A percentile compares a stretch with the other conserved stretches of the same genome.
phyloP scores from a whole-genome alignment of 2,797 vertebrate genomes.

The Chromobotia macracanthus region DNA sequence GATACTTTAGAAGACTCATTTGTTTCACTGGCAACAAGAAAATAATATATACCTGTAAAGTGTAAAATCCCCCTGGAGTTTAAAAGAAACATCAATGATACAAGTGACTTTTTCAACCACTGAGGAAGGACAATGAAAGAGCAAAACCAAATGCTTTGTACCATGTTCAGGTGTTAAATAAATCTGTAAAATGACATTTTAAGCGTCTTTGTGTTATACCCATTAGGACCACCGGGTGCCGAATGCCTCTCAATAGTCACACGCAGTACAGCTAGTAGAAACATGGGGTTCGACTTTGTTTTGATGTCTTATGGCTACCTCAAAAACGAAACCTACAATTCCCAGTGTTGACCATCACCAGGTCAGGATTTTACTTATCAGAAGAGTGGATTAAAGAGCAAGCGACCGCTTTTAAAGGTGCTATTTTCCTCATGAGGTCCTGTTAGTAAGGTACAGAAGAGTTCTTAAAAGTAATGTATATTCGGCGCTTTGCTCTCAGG shows the following conservation, averaged over 20 bases:
- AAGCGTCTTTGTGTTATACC: conserved; percentile 82
- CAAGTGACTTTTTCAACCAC: conserved; percentile 77
- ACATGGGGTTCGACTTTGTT: conserved; percentile 76
- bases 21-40: conserved; percentile 87
- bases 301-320: conserved; percentile 72
- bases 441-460: conserved; percentile 61
- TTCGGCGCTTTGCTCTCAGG: conserved; percentile 63
- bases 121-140: conserved; percentile 85
- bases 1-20: conserved; percentile 81
- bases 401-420: conserved; percentile 66
- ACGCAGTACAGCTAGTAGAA: conserved; percentile 75
- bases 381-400: conserved; percentile 63
- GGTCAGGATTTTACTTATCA: conserved; percentile 63
- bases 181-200: conserved; percentile 83
- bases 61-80: conserved; percentile 70
- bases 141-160: conserved; percentile 81
- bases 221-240: conserved; percentile 65
- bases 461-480: conserved; percentile 63
- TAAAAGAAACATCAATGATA: conserved; percentile 56
- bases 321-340: conserved; percentile 74
- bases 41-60: conserved; percentile 84
- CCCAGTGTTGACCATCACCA: conserved; percentile 61
- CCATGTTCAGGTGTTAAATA: conserved; percentile 87
- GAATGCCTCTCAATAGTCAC: conserved; percentile 77
- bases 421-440: conserved; percentile 74